Conservation (phyloP, 1,140 invertebrate species). For the Wasmannia auropunctata region DNA sequence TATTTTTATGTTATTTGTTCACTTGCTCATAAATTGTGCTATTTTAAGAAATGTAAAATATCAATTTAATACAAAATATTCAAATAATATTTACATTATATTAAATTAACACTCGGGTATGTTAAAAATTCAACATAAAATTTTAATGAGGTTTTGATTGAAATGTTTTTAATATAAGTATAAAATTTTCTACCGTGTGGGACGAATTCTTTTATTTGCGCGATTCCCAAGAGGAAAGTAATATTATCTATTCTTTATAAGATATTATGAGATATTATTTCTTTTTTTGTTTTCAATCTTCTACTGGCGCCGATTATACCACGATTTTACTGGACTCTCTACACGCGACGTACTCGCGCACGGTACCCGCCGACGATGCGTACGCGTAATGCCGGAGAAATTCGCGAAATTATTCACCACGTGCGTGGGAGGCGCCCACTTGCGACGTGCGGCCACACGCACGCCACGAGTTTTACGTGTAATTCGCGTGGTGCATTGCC, state of each 20-base stretch:
- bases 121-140: no score
- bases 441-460: slow-evolving; percentile 45
- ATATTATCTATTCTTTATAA: background rate
- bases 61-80: no score
- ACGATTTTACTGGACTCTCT: background rate
- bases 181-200: no score
- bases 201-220: background rate
- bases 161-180: no score
- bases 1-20: no score
- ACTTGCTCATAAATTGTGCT: no score
- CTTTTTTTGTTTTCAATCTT: background rate
- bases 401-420: slow-evolving; percentile 66
- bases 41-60: no score
- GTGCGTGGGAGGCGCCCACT: slow-evolving; percentile 65
- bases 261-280: no score
- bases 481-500: slow-evolving; percentile 27
- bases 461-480: slow-evolving; percentile 53
- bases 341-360: background rate
- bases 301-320: background rate
- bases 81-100: no score
- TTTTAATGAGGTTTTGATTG: no score
- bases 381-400: slow-evolving; percentile 54
- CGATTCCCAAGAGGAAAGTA: background rate
- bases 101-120: no score
- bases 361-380: background rate